Percentiles rank a stretch among this genome's conserved stretches.
phyloP scores from a whole-genome alignment of 1,140 invertebrate species.

The Ostrea edulis region DNA sequence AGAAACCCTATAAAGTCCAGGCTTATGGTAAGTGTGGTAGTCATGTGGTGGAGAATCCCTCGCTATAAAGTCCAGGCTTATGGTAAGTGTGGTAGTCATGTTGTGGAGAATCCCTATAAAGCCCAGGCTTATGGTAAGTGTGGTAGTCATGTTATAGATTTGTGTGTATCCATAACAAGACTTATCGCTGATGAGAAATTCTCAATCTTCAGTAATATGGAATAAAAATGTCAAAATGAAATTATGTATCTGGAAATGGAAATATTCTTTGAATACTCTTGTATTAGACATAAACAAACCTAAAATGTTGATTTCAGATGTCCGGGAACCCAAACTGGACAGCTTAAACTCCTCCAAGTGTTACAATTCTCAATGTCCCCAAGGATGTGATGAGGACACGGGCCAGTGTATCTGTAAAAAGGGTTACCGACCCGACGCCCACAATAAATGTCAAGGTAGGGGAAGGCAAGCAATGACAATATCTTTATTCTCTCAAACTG shows the following conservation, averaged over 20 bases:
- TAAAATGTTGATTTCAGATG: slow-evolving; percentile 58
- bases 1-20: slow-evolving; percentile 56
- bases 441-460: slow-evolving; percentile 54
- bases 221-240: not conserved
- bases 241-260: not conserved
- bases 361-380: slow-evolving; percentile 58
- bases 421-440: slow-evolving; percentile 62
- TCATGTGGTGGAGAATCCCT: slow-evolving; percentile 53
- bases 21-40: slow-evolving; percentile 62
- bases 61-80: slow-evolving; percentile 64
- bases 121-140: slow-evolving; percentile 67
- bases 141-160: too few relatives aligned
- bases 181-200: not conserved
- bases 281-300: not conserved
- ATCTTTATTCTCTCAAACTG: too few relatives aligned
- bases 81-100: slow-evolving; percentile 59
- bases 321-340: slow-evolving; percentile 58
- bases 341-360: slow-evolving; percentile 52
- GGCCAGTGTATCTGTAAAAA: slow-evolving; percentile 71
- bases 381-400: slow-evolving; percentile 70
- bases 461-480: too few relatives aligned
- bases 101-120: slow-evolving; percentile 53
- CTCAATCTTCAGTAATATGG: not conserved
- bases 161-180: too few relatives aligned
- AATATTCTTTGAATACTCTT: not conserved